Evolutionary conservation across 2,113 vertebrate species (phyloP), one percentile per base, ranked within the genome.

Genomic region (Clarias macrocephalus): DNA sequence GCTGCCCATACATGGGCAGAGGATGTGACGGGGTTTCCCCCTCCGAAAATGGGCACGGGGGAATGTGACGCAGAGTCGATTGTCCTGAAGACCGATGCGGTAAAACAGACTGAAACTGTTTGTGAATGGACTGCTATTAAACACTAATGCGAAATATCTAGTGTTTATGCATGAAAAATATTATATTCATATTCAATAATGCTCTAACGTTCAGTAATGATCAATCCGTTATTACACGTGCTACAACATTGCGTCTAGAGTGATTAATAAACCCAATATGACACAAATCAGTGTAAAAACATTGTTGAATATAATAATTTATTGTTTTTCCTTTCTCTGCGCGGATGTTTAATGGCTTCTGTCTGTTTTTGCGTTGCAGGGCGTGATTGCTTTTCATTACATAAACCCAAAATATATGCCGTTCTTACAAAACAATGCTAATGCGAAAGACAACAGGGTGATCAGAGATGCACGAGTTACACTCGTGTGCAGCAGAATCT

Each of bases 1-100:
- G 84, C 80, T 90, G 89, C 87, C 89, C 89, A 90, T 87, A 88
- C 60, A 90, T 90, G 89, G 89, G 82, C 89, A 90, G 87, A 90
- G 89, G 89, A 90, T 90, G 87, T 90, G 89, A 90, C 89, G 89
- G 89, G 89, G 87, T 88, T 81, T 90, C 89, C 89, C 85, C 89
- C 89, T 88, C 89, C 89, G 87, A 90, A 90, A 90, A 90, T 90
- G 89, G 89, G 89, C 89, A 90, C 42, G 85, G 82, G 85, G 87
- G 83, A 85, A 83, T 86, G 89, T 90, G 89, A 90, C 89, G 89
- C 75, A 87, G 85, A 86, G 72, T 62, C 82, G 87, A 83, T 88
- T 90, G 88, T 90, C 85, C 87, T 88, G 87, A 88, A 89, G 83
- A 88, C 72, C 86, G 66, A 87, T 88, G 89, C 87, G 85, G 87